phyloP scores from a whole-genome alignment of 2,113 vertebrate species.

The Lucifuga dentata region DNA sequence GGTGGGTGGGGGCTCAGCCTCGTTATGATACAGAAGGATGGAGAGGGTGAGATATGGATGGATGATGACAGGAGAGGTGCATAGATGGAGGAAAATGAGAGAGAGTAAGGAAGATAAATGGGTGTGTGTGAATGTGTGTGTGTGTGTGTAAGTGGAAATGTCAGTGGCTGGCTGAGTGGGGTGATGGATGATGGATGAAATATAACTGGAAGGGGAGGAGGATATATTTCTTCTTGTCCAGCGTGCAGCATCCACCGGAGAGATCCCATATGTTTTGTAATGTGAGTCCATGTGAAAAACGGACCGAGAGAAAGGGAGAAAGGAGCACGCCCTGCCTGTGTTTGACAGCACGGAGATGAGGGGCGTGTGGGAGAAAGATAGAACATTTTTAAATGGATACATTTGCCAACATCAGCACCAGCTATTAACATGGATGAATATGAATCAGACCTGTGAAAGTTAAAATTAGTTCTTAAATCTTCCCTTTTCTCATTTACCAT shows the following conservation, averaged over 20 bases:
- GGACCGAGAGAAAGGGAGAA: conserved; percentile 16
- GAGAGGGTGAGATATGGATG: conserved; percentile 36
- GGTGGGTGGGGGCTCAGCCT: neutral
- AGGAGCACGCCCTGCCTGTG: conserved; percentile 20
- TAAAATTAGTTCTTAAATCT: conserved; percentile 27
- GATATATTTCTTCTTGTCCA: conserved; percentile 18
- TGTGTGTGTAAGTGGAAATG: conserved; percentile 40
- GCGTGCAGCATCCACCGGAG: conserved; percentile 37
- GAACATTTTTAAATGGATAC: conserved; percentile 36
- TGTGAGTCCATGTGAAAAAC: conserved; percentile 54
- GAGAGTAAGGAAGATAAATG: conserved; percentile 3
- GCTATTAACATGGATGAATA: conserved; percentile 22
- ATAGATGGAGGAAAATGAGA: conserved; percentile 48
- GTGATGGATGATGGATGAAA: conserved; percentile 61
- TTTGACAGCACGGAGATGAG: conserved; percentile 41
- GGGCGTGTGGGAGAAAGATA: neutral
- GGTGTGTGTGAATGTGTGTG: conserved; percentile 2
- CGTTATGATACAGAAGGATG: neutral
- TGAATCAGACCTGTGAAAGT: conserved; percentile 11
- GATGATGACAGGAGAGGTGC: conserved; percentile 52
- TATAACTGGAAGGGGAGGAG: conserved; percentile 13
- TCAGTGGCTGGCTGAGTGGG: conserved; percentile 46
- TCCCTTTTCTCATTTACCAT: neutral
- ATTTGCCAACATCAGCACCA: conserved; percentile 40
- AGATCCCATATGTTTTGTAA: conserved; percentile 42